phyloP scores from a whole-genome alignment of 2,113 vertebrate species.

The Gymnarchus niloticus region DNA sequence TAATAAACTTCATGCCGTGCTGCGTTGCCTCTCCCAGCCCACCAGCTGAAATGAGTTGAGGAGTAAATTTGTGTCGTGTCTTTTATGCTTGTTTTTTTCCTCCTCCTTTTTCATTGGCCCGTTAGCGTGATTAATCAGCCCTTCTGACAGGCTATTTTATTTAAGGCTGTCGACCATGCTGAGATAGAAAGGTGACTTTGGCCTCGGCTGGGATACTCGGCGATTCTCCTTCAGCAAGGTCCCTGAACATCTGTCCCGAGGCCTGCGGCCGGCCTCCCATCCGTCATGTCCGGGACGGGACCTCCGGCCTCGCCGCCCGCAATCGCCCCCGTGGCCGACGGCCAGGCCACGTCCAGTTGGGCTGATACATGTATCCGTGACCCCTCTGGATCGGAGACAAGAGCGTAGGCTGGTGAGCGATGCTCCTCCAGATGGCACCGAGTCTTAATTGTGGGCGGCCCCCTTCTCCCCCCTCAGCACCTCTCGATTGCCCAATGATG shows the following conservation, averaged over 20 bases:
- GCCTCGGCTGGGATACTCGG: conserved; percentile 1
- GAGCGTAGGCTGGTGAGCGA: background rate
- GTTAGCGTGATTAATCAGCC: conserved; percentile 28
- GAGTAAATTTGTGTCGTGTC: conserved; percentile 14
- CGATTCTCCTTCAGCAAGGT: conserved; percentile 21
- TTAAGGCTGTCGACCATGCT: conserved; percentile 25
- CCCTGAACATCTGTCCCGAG: conserved; percentile 29
- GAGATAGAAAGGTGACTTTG: conserved; percentile 38
- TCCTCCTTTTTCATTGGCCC: conserved; percentile 19
- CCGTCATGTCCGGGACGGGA: conserved; percentile 19
- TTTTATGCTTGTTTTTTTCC: background rate
- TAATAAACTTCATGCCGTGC: no score
- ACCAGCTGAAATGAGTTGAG: background rate
- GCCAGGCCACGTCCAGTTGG: conserved; percentile 21
- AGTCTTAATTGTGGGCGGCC: conserved; percentile 24
- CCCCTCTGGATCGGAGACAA: conserved; percentile 27
- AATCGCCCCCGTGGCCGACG: background rate
- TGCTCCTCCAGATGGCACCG: conserved; percentile 18
- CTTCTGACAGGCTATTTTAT: conserved; percentile 28
- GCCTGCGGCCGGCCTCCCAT: conserved; percentile 5
- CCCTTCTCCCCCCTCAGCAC: background rate
- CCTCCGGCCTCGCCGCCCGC: conserved; percentile 1
- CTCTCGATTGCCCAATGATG: background rate
- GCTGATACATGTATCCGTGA: conserved; percentile 12
- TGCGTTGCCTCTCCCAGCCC: background rate